Conservation (phyloP, 2,113 vertebrate species). For the Numida meleagris region DNA sequence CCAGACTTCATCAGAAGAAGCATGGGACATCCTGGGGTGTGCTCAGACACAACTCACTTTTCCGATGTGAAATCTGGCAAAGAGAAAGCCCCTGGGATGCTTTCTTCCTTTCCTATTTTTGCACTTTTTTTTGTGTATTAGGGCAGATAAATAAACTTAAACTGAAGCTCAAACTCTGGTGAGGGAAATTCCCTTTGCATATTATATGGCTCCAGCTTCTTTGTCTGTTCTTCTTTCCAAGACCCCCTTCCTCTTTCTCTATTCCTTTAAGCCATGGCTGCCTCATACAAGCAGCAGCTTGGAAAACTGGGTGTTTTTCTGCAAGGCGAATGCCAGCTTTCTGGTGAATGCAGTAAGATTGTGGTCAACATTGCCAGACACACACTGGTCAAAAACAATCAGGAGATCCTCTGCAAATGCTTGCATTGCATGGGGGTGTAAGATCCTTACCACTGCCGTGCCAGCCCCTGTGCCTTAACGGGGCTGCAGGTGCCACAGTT, state of each 20-base stretch:
- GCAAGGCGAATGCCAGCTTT: background rate
- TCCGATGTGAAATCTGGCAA: background rate
- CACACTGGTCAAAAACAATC: background rate
- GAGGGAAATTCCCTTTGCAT: background rate
- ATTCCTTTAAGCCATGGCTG: too few species aligned
- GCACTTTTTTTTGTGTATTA: background rate
- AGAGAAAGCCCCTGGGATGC: background rate
- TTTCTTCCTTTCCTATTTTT: background rate
- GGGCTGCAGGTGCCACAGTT: background rate
- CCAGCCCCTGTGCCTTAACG: background rate
- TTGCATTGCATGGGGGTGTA: background rate
- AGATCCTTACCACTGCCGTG: background rate
- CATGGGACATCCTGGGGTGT: rapidly evolving
- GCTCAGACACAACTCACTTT: background rate
- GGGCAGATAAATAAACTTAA: background rate
- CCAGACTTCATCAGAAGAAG: background rate
- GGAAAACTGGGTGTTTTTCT: background rate
- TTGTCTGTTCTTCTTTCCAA: background rate
- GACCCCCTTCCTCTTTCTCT: background rate
- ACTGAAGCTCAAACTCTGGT: background rate
- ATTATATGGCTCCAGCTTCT: background rate
- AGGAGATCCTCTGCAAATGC: background rate
- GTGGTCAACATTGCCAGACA: background rate
- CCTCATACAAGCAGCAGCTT: background rate
- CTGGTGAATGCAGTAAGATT: background rate